Conservation (phyloP, 2,797 vertebrate genomes). For the Leucoraja ocellata region DNA sequence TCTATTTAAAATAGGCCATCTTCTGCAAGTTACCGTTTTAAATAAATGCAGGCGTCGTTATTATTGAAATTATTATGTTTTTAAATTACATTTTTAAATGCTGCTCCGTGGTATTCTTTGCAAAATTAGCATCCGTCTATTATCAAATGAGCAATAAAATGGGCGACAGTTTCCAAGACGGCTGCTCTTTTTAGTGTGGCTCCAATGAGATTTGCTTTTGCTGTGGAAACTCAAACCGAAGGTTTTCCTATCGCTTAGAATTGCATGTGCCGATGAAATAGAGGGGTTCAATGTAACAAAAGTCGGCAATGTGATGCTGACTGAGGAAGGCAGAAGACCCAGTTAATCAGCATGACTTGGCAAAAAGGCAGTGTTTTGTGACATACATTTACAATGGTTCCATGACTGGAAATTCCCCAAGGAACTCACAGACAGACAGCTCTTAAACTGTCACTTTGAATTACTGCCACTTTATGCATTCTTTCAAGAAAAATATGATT, state of each 20-base stretch:
- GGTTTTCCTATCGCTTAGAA: background rate
- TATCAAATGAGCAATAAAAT: too few species aligned
- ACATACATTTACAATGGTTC: slow-evolving; percentile 46
- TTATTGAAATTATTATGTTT: background rate
- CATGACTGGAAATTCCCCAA: slow-evolving; percentile 47
- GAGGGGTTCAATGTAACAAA: background rate
- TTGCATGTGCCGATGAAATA: too few species aligned
- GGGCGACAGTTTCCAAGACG: background rate
- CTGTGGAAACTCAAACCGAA: background rate
- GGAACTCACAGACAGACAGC: slow-evolving; percentile 48
- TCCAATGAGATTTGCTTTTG: background rate
- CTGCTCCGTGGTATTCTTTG: background rate
- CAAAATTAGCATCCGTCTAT: background rate
- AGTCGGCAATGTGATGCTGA: background rate
- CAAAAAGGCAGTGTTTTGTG: slow-evolving; percentile 41
- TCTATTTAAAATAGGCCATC: background rate
- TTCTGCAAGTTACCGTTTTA: background rate
- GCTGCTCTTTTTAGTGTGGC: background rate
- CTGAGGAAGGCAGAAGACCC: background rate
- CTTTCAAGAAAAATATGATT: slow-evolving; percentile 50
- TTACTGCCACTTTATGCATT: slow-evolving; percentile 49
- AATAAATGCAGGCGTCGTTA: background rate
- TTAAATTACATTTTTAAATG: background rate
- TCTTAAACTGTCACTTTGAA: slow-evolving; percentile 61
- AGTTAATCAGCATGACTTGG: slow-evolving; percentile 38